Base-by-base conservation (phyloP, 2,113 vertebrate genomes). In the Pseudopodoces humilis region DNA sequence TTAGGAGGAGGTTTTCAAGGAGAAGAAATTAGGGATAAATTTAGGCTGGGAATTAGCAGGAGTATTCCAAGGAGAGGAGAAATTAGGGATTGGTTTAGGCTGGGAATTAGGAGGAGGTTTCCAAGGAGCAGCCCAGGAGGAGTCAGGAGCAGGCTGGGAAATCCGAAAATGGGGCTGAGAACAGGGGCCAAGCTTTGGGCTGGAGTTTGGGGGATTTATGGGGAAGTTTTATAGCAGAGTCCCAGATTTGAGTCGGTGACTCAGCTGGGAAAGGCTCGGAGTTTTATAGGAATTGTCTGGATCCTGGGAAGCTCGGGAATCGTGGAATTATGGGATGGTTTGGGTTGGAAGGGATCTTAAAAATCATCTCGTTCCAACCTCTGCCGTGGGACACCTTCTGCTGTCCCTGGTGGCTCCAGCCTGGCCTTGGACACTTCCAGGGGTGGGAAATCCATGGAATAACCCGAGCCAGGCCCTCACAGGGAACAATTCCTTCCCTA, bases 301-400 rank as follows among this genome's bases (percentile, higher is more conserved):
- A 28, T 63, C 74, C 60, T 24, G 65, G 49, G 55, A 43, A 69
- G 44, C 18, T 69, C 27, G 25, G 44, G 33, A 68, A 39, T 44
- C 19, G 12, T 2, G 10, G 55, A n/a, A 23, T 60, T 14, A 10
- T 25, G 27, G 63, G 25, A 37, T 25, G 17, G 27, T 47, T 47
- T 12, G 52, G 6, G 17, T 4, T 13, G 22, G 41, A 47, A 68
- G 27, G 28, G 9, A n/a, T 6, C 14, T 58, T 33, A 14, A 49
- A 27, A 10, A 13, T 43, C 13, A 8, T 13, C n/a, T 19, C 3
- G 1, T 12, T 18, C n/a, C n/a, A 16, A 1, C 7, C 21, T 47
- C 33, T 35, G 43, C 15, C 43, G 15, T 43, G 43, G 43, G 43
- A 43, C 10, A 43, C 43, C 15, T 43, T 43, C 43, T 43, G 43